Percentiles rank a stretch among this genome's conserved stretches.
These are phyloP conservation scores for Syngnathus acus DNA, from an alignment of 2,797 vertebrate genomes.

Conservation along the genomic window DNA sequence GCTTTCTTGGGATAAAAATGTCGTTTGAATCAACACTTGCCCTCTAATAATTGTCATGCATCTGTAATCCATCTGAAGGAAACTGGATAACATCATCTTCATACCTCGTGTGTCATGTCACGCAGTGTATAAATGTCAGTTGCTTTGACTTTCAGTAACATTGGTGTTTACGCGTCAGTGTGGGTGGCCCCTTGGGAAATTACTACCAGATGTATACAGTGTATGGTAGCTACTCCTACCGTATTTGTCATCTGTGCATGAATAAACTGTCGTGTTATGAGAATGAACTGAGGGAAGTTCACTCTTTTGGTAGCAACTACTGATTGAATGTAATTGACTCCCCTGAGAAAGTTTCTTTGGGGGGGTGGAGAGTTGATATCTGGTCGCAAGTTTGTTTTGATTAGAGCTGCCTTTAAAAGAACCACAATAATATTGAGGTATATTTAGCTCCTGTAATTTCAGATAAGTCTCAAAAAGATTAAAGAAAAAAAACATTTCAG, in stretches of 20 bases:
- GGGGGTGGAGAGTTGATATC: conserved; percentile 53
- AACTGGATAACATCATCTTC: conserved; percentile 3
- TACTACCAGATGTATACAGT: conserved; percentile 28
- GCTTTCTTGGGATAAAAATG: neutral
- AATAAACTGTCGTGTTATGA: conserved; percentile 39
- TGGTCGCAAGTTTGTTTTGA: conserved; percentile 66
- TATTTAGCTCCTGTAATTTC: conserved; percentile 38
- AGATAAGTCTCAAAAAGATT: conserved; percentile 49
- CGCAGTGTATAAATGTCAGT: conserved; percentile 12
- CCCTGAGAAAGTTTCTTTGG: conserved; percentile 11
- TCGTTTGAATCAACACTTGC: conserved; percentile 1
- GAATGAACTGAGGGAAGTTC: conserved; percentile 30
- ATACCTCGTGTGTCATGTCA: conserved; percentile 13
- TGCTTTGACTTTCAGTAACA: conserved; percentile 27
- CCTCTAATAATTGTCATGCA: neutral
- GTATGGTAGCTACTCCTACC: conserved; percentile 34
- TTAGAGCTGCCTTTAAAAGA: conserved; percentile 47
- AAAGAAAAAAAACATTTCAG: conserved; percentile 42
- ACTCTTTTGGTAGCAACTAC: conserved; percentile 41
- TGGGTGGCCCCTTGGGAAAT: conserved; percentile 33
- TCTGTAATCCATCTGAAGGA: neutral
- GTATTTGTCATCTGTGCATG: conserved; percentile 45
- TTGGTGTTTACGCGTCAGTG: conserved; percentile 30
- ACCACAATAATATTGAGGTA: conserved; percentile 49
- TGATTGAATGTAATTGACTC: conserved; percentile 44